A percentile compares a stretch with the other conserved stretches of the same genome.
phyloP scores from a whole-genome alignment of 2,797 vertebrate genomes.

The Muscicapa striata region DNA sequence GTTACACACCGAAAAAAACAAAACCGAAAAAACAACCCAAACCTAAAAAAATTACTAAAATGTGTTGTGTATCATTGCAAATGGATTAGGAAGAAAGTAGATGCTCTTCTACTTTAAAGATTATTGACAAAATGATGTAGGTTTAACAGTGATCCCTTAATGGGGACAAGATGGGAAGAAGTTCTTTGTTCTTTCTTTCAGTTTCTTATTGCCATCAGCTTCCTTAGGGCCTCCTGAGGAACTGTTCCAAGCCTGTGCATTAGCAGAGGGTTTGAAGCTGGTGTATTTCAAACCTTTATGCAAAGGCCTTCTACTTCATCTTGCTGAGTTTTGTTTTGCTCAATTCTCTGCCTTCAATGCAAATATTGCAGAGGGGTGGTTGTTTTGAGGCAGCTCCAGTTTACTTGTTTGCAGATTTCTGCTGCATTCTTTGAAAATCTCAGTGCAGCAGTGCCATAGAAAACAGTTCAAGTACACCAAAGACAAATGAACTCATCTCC shows the following conservation, averaged over 20 bases:
- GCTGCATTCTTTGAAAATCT: neutral
- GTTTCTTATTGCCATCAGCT: neutral
- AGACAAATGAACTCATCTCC: neutral
- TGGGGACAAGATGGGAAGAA: neutral
- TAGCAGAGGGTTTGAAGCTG: neutral
- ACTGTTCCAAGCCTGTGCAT: rapidly evolving
- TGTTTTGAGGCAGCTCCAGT: neutral
- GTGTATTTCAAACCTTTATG: neutral
- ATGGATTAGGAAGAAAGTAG: neutral
- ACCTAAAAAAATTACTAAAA: neutral
- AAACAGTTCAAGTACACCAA: neutral
- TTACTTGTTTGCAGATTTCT: neutral
- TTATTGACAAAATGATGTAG: neutral
- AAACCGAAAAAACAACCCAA: rapidly evolving
- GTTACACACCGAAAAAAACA: neutral
- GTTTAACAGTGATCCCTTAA: neutral
- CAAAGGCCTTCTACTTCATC: neutral
- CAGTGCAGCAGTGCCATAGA: neutral
- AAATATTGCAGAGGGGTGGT: neutral
- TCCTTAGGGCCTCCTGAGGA: neutral
- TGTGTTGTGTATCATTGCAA: rapidly evolving
- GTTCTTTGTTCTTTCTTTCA: neutral
- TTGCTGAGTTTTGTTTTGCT: neutral
- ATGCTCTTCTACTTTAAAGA: neutral
- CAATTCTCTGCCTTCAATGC: neutral